Base-by-base conservation (phyloP, 1,140 invertebrate species). In the Trichomalopsis sarcophagae region DNA sequence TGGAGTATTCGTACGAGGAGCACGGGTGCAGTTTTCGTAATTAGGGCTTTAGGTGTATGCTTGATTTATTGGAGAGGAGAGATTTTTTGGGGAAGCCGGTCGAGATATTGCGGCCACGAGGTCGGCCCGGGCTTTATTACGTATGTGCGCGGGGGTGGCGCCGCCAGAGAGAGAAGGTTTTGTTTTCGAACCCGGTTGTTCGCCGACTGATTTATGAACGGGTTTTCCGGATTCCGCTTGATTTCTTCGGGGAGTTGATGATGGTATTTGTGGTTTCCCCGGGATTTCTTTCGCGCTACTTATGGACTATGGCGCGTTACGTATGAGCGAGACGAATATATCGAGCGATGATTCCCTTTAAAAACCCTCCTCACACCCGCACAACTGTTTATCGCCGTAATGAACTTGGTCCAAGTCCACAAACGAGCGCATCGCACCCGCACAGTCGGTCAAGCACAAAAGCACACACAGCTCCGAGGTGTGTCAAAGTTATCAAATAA, bases 401-500 rank as follows among this genome's bases (percentile, higher is more conserved):
- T 77, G 36, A 83, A 77, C 55, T 62, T 17, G 21, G 21, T 44
- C 40, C 40, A 44, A 0, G 40, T 44, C 40, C 40, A 9, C 2
- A 44, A 44, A 44, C 40, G 10, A 0, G 6, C 66, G 66, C 27
- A 44, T 66, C 14, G 33, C 50, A 80, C 71, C 66, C 69, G 40
- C 14, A 68, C 69, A 68, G 23, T 17, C 0, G 40, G 40, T 44
- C 79, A 7, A 47, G 50, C 69, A 33, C 62, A 83, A 83, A 83
- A 66, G 36, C 40, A 2, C 73, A 44, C 7, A 44, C n/a, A 10
- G 36, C 36, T 14, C 10, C 36, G 17, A 6, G 2, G 11, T 9
- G 13, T n/a, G 21, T 21, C 44, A 9, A 84, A 84, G 40, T 84
- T 84, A 71, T 84, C 55, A 84, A 84, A 84, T 78, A 78, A 84